A percentile compares a stretch with the other conserved stretches of the same genome.
phyloP scores from a whole-genome alignment of 2,888 invertebrate species.

The Torymus aiolomorphi region DNA sequence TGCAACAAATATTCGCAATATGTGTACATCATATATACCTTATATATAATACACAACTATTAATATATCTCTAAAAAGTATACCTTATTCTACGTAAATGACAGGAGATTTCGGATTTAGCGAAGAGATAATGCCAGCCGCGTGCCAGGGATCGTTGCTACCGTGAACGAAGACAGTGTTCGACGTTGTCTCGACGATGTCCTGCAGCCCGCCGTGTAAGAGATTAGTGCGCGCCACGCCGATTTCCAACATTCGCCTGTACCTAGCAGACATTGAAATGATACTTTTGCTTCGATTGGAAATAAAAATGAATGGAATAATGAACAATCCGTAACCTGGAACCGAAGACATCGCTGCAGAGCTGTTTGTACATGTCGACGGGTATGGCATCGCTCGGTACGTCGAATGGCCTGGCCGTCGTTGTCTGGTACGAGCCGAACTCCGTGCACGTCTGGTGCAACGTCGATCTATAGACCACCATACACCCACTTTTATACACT shows the following conservation, averaged over 20 bases:
- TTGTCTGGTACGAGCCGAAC: conserved; percentile 96
- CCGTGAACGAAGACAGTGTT: conserved; percentile 92
- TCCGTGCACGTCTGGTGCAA: conserved; percentile 98
- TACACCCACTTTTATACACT: conserved; percentile 64
- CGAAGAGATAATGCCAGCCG: conserved; percentile 83
- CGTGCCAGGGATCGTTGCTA: conserved; percentile 92
- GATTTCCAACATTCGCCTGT: conserved; percentile 65
- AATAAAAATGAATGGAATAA: conserved; percentile 1
- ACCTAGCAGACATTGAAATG: conserved; percentile 72
- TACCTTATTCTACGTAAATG: conserved; percentile 86
- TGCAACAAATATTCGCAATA: no score
- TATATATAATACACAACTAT: no score
- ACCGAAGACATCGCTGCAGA: conserved; percentile 91
- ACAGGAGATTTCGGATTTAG: conserved; percentile 79
- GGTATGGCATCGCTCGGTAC: conserved; percentile 87
- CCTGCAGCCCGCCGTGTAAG: conserved; percentile 86
- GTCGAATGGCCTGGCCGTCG: conserved; percentile 79
- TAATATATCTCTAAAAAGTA: no score
- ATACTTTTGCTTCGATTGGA: conserved; percentile 27
- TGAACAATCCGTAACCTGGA: conserved; percentile 80
- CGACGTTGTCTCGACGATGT: conserved; percentile 78
- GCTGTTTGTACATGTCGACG: conserved; percentile 85
- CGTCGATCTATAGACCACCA: conserved; percentile 80
- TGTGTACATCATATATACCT: no score
- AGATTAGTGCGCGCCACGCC: conserved; percentile 85